These are phyloP conservation scores for Trochalopteron elliotii DNA, from an alignment of 2,113 vertebrate species.

Conservation along the genomic window DNA sequence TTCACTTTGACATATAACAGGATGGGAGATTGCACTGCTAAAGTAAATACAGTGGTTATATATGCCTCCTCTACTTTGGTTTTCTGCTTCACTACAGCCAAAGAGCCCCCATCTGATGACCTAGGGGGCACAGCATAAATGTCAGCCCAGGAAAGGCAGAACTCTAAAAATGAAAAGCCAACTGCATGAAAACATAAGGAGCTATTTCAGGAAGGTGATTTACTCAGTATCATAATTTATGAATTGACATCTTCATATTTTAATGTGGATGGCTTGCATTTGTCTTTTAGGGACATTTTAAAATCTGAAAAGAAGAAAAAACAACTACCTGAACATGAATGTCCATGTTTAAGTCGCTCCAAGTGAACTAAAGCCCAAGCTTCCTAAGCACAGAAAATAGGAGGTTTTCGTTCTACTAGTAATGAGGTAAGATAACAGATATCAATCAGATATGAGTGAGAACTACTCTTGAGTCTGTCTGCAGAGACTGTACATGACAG, in stretches of 20 bases:
- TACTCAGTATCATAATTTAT: not conserved
- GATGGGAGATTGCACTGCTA: constrained; percentile 19
- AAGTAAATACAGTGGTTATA: constrained; percentile 1
- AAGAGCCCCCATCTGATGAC: constrained; percentile 12
- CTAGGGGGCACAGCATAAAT: not conserved
- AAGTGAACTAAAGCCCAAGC: not conserved
- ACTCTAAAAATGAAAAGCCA: not conserved
- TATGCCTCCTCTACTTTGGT: not conserved
- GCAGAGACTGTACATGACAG: not conserved
- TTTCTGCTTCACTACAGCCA: constrained; percentile 40
- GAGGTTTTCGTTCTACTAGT: not conserved
- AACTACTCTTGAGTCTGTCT: not conserved
- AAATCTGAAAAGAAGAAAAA: not conserved
- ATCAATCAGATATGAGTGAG: not conserved
- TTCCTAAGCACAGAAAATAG: not conserved
- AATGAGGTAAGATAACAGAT: not conserved
- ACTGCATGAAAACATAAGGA: not conserved
- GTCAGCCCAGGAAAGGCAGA: not conserved
- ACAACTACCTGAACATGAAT: not conserved
- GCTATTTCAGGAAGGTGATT: not conserved
- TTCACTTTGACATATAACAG: constrained; percentile 25
- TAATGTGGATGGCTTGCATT: not conserved
- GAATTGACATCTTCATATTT: not conserved
- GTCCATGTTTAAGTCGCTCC: not conserved
- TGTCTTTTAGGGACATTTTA: not conserved